phyloP scores from a whole-genome alignment of 2,888 invertebrate species.

The Rhingia rostrata region DNA sequence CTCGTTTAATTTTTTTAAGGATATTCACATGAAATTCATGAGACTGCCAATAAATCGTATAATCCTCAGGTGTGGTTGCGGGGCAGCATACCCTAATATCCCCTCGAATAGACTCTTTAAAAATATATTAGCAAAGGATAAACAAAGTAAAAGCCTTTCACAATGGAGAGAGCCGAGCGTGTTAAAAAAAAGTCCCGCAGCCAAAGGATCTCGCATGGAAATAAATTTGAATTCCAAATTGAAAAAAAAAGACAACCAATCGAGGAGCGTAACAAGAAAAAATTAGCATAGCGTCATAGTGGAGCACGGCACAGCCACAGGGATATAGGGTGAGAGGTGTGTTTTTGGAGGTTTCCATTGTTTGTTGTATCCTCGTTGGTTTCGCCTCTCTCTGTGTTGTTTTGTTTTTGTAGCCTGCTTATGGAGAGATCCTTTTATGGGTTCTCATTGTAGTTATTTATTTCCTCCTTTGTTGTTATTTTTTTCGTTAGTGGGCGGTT shows the following conservation, averaged over 20 bases:
- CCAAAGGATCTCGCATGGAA: conserved; percentile 63
- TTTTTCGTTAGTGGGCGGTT: neutral
- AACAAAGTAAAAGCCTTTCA: conserved; percentile 44
- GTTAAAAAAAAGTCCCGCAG: neutral
- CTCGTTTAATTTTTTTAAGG: conserved; percentile 58
- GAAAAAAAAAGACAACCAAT: conserved; percentile 60
- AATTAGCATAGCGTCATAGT: conserved; percentile 63
- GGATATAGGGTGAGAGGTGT: conserved; percentile 19
- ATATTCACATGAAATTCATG: conserved; percentile 68
- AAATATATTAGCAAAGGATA: conserved; percentile 72
- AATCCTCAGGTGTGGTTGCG: conserved; percentile 62
- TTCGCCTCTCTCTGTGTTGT: conserved; percentile 15
- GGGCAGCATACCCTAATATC: conserved; percentile 29
- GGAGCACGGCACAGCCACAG: conserved; percentile 31
- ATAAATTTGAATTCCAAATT: conserved; percentile 74
- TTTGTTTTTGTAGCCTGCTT: conserved; percentile 33
- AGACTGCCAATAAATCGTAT: conserved; percentile 63
- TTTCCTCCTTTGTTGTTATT: conserved; percentile 35
- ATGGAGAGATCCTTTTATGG: conserved; percentile 66
- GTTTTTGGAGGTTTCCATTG: conserved; percentile 41
- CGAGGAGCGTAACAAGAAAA: conserved; percentile 25
- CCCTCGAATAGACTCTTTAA: conserved; percentile 69
- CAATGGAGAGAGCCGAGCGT: conserved; percentile 12
- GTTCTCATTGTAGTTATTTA: conserved; percentile 67
- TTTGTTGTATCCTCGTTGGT: conserved; percentile 55